phyloP scores from a whole-genome alignment of 1,140 invertebrate species.

The Archivesica marissinica region DNA sequence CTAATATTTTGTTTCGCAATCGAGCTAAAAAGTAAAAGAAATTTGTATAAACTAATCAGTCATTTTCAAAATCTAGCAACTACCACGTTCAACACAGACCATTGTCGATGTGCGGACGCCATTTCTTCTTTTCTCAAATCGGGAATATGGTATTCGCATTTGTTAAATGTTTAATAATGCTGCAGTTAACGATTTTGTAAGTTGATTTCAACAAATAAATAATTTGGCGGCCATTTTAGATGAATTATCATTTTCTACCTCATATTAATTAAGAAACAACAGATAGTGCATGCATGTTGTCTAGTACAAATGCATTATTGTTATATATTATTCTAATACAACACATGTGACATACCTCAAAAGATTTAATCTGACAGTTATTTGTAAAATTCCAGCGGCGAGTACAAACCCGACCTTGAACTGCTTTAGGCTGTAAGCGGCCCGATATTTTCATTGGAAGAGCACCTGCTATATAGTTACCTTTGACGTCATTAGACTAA shows the following conservation, averaged over 20 bases:
- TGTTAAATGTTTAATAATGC: too few species aligned
- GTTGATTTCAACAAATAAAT: background rate
- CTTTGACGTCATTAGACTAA: conserved; percentile 40
- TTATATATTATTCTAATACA: background rate
- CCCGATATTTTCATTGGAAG: conserved; percentile 22
- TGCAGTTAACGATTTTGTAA: too few species aligned
- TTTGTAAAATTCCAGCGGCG: background rate
- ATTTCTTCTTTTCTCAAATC: too few species aligned
- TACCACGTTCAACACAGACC: too few species aligned
- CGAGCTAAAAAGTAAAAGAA: too few species aligned
- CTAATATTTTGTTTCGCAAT: too few species aligned
- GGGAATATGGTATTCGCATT: too few species aligned
- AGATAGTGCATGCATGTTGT: background rate
- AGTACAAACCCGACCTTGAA: conserved; percentile 12
- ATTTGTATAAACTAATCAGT: too few species aligned
- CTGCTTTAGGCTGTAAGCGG: background rate
- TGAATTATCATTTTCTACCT: conserved; percentile 24
- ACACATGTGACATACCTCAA: background rate
- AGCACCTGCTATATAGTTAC: conserved; percentile 12
- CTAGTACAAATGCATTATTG: background rate
- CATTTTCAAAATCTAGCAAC: too few species aligned
- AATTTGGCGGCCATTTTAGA: conserved; percentile 36
- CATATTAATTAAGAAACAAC: background rate
- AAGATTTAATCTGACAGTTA: background rate
- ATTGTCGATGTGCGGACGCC: too few species aligned